Conservation (phyloP, 2,113 vertebrate species). For the Oreochromis spilurus region DNA sequence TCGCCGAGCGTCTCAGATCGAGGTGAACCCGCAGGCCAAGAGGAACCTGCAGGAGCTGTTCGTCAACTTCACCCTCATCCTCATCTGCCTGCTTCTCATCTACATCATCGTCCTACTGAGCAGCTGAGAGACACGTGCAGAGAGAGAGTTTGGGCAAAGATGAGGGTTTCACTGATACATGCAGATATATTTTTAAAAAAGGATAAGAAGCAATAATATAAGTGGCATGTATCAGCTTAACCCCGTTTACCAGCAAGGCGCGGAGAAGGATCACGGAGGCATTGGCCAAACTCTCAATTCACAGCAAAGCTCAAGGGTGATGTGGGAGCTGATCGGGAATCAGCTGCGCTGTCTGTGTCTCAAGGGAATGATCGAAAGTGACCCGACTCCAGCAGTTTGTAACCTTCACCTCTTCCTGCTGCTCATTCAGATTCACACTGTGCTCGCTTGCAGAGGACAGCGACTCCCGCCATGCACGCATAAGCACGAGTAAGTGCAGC, state of each 20-base stretch:
- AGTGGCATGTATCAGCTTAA: neutral
- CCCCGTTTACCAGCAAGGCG: neutral
- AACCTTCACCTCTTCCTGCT: neutral
- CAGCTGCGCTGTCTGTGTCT: neutral
- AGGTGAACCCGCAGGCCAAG: conserved; percentile 90
- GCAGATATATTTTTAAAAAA: neutral
- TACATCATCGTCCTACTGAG: conserved; percentile 96
- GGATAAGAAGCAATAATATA: neutral
- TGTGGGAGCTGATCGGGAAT: neutral
- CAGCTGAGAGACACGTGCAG: conserved; percentile 41
- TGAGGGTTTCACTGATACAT: neutral
- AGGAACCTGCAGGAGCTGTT: conserved; percentile 97
- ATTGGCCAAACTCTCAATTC: neutral
- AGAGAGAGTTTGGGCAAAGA: neutral
- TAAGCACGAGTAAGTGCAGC: neutral
- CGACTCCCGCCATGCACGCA: neutral
- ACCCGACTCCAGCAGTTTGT: neutral
- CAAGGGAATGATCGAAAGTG: neutral
- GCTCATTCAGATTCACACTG: neutral
- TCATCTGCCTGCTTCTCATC: conserved; percentile 97
- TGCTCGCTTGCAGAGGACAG: neutral
- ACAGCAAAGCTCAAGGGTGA: neutral
- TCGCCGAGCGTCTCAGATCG: conserved; percentile 92
- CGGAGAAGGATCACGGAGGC: neutral
- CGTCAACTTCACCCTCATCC: conserved; percentile 96